These are phyloP conservation scores for Tribolium castaneum DNA, from an alignment of 1,140 invertebrate genomes.

Conservation along the genomic window DNA sequence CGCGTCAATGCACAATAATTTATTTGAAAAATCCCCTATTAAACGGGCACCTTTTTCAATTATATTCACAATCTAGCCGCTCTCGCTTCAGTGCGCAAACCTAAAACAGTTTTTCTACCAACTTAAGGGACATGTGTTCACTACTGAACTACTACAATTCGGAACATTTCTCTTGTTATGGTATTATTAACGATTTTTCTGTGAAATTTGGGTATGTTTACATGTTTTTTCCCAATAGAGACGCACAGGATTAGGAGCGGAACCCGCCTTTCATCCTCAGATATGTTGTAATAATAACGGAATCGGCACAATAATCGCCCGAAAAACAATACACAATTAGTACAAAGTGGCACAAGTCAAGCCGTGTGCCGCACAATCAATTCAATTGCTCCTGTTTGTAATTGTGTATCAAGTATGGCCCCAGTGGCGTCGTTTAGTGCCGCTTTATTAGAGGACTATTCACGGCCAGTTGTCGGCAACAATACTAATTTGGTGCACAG, in stretches of 20 bases:
- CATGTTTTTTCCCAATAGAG: conserved; percentile 39
- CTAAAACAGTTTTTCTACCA: conserved; percentile 59
- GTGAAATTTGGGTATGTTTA: conserved; percentile 49
- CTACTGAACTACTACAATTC: conserved; percentile 16
- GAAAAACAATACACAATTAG: conserved; percentile 26
- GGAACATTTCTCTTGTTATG: conserved; percentile 31
- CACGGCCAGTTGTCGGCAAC: conserved; percentile 52
- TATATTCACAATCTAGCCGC: conserved; percentile 62
- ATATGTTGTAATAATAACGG: not conserved
- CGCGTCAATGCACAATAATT: conserved; percentile 62
- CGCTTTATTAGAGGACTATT: conserved; percentile 54
- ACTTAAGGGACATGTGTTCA: conserved; percentile 60
- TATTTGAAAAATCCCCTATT: conserved; percentile 58
- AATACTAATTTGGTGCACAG: conserved; percentile 50
- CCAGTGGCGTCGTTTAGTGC: conserved; percentile 43
- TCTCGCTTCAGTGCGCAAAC: conserved; percentile 61
- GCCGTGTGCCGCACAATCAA: not conserved
- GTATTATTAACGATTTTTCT: conserved; percentile 45
- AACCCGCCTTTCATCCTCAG: not conserved
- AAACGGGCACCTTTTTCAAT: conserved; percentile 63
- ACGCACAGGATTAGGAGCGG: conserved; percentile 1
- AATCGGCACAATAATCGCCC: not conserved
- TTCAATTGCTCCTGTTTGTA: conserved; percentile 20
- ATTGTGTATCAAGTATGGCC: conserved; percentile 15
- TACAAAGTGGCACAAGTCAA: conserved; percentile 22